Conservation (phyloP, 2,113 vertebrate genomes). For the Plecturocebus donacophilus region DNA sequence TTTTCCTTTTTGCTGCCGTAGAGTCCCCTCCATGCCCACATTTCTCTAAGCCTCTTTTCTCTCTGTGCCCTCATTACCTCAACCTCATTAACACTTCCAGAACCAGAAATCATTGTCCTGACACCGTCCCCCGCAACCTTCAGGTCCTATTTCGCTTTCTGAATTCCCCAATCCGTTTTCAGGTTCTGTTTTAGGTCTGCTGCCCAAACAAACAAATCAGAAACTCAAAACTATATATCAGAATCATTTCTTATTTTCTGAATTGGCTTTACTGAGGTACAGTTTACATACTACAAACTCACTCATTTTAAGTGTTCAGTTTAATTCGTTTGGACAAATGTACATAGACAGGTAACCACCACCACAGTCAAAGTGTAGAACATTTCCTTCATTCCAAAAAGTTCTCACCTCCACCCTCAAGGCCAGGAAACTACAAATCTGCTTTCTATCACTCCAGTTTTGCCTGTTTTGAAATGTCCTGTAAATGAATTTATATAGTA, state of each 20-base stretch:
- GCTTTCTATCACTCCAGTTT: neutral
- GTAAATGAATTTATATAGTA: neutral
- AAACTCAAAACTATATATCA: neutral
- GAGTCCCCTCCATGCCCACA: neutral
- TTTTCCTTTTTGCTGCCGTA: neutral
- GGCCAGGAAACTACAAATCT: neutral
- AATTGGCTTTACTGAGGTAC: neutral
- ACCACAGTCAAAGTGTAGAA: neutral
- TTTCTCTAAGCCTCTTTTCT: neutral
- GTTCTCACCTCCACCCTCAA: neutral
- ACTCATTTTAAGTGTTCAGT: neutral
- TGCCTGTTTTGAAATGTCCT: neutral
- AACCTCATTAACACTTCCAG: conserved; percentile 50
- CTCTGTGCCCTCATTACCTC: conserved; percentile 42
- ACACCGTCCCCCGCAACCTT: neutral
- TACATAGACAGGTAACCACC: neutral
- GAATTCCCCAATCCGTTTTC: conserved; percentile 5
- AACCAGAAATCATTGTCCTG: conserved; percentile 34
- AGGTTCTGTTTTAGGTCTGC: conserved; percentile 20
- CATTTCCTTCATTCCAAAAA: neutral
- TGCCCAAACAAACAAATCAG: neutral
- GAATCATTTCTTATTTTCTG: conserved; percentile 3
- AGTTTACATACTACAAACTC: neutral
- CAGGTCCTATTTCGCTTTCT: neutral
- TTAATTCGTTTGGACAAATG: conserved; percentile 1